Conservation (phyloP, 2,113 vertebrate genomes). For the Pelmatolapia mariae region DNA sequence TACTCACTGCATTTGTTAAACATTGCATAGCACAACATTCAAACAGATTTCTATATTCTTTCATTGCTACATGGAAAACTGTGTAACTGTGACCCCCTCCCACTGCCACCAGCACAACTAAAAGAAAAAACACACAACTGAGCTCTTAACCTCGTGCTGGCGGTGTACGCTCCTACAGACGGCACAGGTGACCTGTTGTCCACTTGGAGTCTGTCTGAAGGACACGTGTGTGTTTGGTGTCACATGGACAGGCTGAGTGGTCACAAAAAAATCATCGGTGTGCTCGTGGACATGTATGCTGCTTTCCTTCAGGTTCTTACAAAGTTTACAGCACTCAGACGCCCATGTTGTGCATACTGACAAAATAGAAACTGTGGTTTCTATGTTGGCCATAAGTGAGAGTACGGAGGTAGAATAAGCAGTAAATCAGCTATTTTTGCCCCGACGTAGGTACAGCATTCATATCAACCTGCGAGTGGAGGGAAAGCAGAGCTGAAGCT, state of each 20-base stretch:
- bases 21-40: neutral
- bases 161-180: neutral
- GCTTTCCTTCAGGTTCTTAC: neutral
- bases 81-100: neutral
- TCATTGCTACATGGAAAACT: neutral
- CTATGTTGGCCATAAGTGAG: neutral
- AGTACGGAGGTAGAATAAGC: neutral
- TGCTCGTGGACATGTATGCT: neutral
- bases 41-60: neutral
- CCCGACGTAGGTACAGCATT: neutral
- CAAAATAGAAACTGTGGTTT: rapidly evolving
- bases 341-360: neutral
- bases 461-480: neutral
- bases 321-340: rapidly evolving
- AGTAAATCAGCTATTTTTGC: neutral
- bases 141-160: neutral
- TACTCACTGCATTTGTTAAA: neutral
- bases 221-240: neutral
- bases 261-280: neutral
- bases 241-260: neutral
- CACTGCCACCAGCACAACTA: neutral
- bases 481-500: neutral
- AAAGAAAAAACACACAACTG: neutral
- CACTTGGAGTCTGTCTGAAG: neutral
- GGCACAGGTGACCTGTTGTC: neutral